phyloP scores from a whole-genome alignment of 2,113 vertebrate genomes.

The Illadopsis cleaveri region DNA sequence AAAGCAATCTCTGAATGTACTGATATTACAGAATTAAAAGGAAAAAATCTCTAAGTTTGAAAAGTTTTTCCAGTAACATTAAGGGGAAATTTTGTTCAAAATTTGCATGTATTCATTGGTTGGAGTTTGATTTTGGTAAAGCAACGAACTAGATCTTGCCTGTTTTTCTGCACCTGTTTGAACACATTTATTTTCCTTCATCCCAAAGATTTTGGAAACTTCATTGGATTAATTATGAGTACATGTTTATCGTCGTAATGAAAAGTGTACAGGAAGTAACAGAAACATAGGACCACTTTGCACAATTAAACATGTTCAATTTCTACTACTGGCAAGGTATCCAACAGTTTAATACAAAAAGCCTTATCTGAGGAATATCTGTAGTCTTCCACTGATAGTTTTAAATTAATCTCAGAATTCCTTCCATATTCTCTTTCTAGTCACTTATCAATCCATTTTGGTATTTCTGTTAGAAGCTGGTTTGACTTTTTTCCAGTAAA shows the following conservation, averaged over 20 bases:
- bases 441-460: neutral
- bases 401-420: neutral
- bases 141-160: neutral
- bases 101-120: neutral
- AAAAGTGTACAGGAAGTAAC: neutral
- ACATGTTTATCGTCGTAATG: neutral
- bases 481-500: neutral
- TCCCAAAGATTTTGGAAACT: neutral
- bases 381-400: neutral
- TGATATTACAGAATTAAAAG: neutral
- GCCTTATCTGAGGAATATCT: neutral
- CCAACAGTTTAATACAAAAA: neutral
- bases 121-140: neutral
- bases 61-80: neutral
- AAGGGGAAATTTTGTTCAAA: neutral
- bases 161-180: neutral
- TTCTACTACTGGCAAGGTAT: neutral
- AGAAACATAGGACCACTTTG: neutral
- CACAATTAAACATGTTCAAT: neutral
- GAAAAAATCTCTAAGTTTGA: neutral
- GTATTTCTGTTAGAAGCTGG: neutral
- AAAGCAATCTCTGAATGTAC: neutral
- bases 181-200: neutral
- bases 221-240: neutral
- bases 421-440: neutral